Percentiles rank a stretch among this genome's conserved stretches.
These are phyloP conservation scores for Caenorhabditis doughertyi DNA, from an alignment of 2,888 invertebrate genomes.

Conservation along the genomic window DNA sequence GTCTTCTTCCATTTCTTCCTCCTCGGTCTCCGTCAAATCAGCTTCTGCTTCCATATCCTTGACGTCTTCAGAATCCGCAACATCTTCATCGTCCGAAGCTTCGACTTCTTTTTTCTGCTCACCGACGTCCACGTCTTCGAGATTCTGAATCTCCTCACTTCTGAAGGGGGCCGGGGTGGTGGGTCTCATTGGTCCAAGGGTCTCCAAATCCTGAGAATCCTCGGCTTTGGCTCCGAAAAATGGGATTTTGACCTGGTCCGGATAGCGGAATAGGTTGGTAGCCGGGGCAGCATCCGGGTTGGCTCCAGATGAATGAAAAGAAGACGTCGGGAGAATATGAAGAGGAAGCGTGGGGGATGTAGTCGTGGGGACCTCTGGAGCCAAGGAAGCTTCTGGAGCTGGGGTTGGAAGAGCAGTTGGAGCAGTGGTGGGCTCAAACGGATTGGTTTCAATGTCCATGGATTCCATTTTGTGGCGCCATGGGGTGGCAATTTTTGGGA, in stretches of 20 bases:
- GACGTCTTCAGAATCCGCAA: not conserved
- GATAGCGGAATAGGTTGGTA: constrained; percentile 40
- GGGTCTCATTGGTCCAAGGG: not conserved
- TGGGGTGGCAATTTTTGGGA: constrained; percentile 1
- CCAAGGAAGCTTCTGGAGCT: not conserved
- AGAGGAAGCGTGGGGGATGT: constrained; percentile 1
- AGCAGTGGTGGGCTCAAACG: not conserved
- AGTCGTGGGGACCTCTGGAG: not conserved
- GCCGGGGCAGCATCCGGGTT: constrained; percentile 26
- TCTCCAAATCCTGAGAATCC: not conserved
- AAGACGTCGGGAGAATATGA: constrained; percentile 32
- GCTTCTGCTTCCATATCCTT: not conserved
- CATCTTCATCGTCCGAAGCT: not conserved
- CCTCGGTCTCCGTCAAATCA: constrained; percentile 8
- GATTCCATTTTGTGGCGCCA: not conserved
- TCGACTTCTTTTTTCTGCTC: not conserved
- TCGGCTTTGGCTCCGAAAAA: constrained; percentile 19
- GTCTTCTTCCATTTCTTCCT: constrained; percentile 3
- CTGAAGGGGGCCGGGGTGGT: constrained; percentile 40
- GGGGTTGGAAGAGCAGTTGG: not conserved
- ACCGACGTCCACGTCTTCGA: not conserved
- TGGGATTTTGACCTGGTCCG: constrained; percentile 41
- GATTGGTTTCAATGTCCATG: not conserved
- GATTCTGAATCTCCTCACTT: constrained; percentile 31
- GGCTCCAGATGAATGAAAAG: constrained; percentile 40